These are phyloP conservation scores for Cettia cetti DNA, from an alignment of 2,113 vertebrate genomes.

Conservation along the genomic window DNA sequence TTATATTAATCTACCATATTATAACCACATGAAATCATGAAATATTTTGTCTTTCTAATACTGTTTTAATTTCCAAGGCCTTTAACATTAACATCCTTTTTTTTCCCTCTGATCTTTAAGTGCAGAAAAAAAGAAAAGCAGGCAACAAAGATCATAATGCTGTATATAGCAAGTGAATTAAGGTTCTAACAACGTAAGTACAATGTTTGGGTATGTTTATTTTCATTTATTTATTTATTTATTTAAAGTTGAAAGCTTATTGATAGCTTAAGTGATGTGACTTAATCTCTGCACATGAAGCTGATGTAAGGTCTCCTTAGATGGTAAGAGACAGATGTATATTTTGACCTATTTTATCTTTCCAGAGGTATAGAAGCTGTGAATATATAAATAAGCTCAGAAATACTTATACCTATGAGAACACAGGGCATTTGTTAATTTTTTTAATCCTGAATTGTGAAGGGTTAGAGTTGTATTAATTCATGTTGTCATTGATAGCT, in stretches of 20 bases:
- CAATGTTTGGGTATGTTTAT: fast-evolving
- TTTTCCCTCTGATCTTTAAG: not conserved
- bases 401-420: not conserved
- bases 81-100: not conserved
- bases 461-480: conserved; percentile 45
- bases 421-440: not conserved
- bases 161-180: not conserved
- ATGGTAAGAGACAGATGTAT: not conserved
- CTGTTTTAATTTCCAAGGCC: not conserved
- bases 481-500: conserved; percentile 33
- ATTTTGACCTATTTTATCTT: not conserved
- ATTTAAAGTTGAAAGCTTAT: not conserved
- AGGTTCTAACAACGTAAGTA: not conserved
- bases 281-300: not conserved
- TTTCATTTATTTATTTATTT: not conserved
- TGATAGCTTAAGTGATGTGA: not conserved
- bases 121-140: not conserved
- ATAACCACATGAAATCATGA: not conserved
- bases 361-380: not conserved
- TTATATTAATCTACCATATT: not conserved
- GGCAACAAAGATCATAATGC: not conserved
- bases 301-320: not conserved
- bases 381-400: not conserved
- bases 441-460: conserved; percentile 41
- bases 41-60: not conserved